A percentile compares a stretch with the other conserved stretches of the same genome.
Conservation (phyloP, 2,888 invertebrate species). For the Ischnura elegans region DNA sequence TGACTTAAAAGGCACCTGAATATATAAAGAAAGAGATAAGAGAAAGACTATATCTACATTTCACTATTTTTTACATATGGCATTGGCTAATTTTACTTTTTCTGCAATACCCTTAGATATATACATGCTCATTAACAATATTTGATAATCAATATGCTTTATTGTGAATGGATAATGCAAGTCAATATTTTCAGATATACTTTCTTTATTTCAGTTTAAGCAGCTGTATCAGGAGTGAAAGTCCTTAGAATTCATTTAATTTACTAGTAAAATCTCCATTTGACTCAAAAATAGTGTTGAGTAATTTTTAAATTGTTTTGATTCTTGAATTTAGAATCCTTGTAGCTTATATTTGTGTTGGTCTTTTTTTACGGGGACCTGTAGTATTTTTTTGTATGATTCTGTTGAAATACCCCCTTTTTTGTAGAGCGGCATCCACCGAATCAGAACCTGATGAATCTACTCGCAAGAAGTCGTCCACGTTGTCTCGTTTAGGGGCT, state of each 20-base stretch:
- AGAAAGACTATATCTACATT: too few species aligned
- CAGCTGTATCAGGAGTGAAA: constrained; percentile 30
- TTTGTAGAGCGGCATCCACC: constrained; percentile 81
- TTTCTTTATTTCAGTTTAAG: constrained; percentile 20
- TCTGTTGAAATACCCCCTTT: constrained; percentile 62
- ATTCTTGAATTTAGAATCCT: background rate
- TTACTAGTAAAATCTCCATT: background rate
- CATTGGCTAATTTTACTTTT: too few species aligned
- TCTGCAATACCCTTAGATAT: too few species aligned
- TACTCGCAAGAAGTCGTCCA: constrained; percentile 74
- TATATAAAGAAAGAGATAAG: too few species aligned
- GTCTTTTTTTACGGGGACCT: constrained; percentile 1
- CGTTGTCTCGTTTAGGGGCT: constrained; percentile 48
- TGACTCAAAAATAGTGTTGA: background rate
- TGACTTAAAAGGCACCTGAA: too few species aligned
- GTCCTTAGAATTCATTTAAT: background rate
- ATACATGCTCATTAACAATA: too few species aligned
- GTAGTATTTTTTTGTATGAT: background rate
- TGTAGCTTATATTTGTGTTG: background rate
- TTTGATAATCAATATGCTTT: too few species aligned
- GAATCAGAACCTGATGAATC: constrained; percentile 85
- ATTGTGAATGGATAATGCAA: too few species aligned
- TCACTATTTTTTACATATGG: too few species aligned
- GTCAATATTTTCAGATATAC: background rate
- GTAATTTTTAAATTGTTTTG: background rate